Evolutionary conservation across 2,888 invertebrate species (phyloP).

Genomic region (Metacarcinus magister): DNA sequence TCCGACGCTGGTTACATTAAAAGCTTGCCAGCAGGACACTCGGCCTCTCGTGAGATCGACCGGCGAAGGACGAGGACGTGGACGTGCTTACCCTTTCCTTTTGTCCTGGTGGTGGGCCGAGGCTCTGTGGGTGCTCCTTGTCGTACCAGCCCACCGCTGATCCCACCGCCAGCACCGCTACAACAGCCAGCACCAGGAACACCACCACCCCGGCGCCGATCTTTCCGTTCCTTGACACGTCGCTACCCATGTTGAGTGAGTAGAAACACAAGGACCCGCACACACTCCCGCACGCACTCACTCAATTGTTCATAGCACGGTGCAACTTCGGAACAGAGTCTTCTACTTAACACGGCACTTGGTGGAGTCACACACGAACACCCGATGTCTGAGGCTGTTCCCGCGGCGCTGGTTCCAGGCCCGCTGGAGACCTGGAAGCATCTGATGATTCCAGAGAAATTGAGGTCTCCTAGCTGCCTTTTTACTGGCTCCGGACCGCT

Average conservation of each 20-base stretch:
- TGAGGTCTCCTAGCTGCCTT: constrained; percentile 74
- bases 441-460: constrained; percentile 68
- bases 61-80: neutral
- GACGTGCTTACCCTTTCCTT: constrained; percentile 55
- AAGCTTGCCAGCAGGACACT: neutral
- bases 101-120: neutral
- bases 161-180: constrained; percentile 78
- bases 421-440: constrained; percentile 64
- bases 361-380: neutral
- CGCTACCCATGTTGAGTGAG: constrained; percentile 59
- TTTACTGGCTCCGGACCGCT: constrained; percentile 12
- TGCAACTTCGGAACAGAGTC: neutral
- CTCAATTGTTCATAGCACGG: constrained; percentile 18
- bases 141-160: constrained; percentile 82
- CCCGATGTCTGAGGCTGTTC: neutral
- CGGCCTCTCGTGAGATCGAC: neutral
- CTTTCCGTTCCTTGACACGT: constrained; percentile 74
- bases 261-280: neutral
- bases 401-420: constrained; percentile 50
- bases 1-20: neutral
- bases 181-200: constrained; percentile 77
- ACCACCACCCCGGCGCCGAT: constrained; percentile 78
- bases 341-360: neutral
- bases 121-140: neutral
- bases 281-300: constrained; percentile 43